Conservation (phyloP, 2,113 vertebrate genomes). For the Dipodomys ordii region DNA sequence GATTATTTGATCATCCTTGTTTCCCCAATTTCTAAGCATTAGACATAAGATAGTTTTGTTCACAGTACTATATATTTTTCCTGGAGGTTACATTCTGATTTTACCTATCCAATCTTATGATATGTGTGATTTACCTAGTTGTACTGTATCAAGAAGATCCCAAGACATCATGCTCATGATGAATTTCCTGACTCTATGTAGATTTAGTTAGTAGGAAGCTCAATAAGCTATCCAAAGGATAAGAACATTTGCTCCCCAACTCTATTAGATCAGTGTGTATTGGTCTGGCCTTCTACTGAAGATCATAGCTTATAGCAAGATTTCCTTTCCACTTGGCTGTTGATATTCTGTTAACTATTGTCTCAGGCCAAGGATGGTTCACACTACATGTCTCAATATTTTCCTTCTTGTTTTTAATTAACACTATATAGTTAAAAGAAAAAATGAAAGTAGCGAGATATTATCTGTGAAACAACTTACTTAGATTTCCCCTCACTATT, state of each 20-base stretch:
- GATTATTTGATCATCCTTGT: neutral
- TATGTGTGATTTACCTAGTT: neutral
- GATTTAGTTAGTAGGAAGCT: neutral
- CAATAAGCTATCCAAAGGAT: neutral
- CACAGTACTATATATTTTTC: neutral
- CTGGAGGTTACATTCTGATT: neutral
- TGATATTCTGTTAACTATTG: constrained; percentile 27
- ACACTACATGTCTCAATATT: neutral
- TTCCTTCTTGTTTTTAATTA: neutral
- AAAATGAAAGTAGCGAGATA: neutral
- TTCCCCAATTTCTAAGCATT: neutral
- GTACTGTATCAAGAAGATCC: neutral
- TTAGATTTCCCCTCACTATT: neutral
- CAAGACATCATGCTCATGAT: neutral
- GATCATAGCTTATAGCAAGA: neutral
- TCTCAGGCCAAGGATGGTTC: neutral
- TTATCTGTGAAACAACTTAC: neutral
- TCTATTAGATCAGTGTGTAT: neutral
- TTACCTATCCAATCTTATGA: neutral
- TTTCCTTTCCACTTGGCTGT: neutral
- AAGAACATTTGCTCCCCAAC: neutral
- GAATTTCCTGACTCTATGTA: neutral
- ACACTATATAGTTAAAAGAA: neutral
- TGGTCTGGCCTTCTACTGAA: neutral
- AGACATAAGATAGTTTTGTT: neutral